Evolutionary conservation across 2,888 invertebrate species (phyloP).

Genomic region (Drosophila tanythrix): DNA sequence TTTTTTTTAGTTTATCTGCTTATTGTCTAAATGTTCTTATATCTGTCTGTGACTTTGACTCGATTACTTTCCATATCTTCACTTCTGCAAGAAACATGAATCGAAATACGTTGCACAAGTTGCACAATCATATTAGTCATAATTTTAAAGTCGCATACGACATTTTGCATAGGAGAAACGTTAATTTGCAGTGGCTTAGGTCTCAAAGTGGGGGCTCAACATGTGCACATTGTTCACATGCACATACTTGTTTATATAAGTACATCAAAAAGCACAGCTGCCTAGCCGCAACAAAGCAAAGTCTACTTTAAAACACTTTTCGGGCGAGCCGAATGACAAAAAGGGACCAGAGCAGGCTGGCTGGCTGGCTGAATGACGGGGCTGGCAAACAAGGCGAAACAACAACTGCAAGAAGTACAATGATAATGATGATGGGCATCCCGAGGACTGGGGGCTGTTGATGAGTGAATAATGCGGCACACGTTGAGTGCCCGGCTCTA

Average conservation of each 20-base stretch:
- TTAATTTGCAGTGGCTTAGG: slow-evolving; percentile 12
- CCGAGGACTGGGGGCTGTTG: slow-evolving; percentile 60
- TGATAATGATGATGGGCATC: slow-evolving; percentile 75
- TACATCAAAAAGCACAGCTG: slow-evolving; percentile 41
- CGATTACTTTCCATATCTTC: not conserved
- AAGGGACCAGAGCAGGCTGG: slow-evolving; percentile 47
- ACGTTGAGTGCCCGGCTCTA: slow-evolving; percentile 66
- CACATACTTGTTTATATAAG: slow-evolving; percentile 9
- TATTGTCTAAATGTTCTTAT: not conserved
- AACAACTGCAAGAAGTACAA: slow-evolving; percentile 64
- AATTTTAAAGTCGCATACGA: not conserved
- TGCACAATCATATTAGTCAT: not conserved
- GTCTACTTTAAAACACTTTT: slow-evolving; percentile 71
- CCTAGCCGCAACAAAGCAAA: slow-evolving; percentile 66
- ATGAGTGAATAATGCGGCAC: slow-evolving; percentile 75
- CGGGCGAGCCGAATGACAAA: slow-evolving; percentile 60
- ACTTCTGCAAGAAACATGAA: not conserved
- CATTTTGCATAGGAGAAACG: slow-evolving; percentile 1
- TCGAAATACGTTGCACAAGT: not conserved
- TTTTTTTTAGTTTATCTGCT: not conserved
- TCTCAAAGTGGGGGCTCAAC: slow-evolving; percentile 3
- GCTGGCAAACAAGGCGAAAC: slow-evolving; percentile 36
- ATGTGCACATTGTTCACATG: slow-evolving; percentile 14
- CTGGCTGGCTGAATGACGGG: slow-evolving; percentile 7
- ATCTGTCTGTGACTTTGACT: not conserved